phyloP scores from a whole-genome alignment of 2,888 invertebrate genomes.

The Troides aeacus region DNA sequence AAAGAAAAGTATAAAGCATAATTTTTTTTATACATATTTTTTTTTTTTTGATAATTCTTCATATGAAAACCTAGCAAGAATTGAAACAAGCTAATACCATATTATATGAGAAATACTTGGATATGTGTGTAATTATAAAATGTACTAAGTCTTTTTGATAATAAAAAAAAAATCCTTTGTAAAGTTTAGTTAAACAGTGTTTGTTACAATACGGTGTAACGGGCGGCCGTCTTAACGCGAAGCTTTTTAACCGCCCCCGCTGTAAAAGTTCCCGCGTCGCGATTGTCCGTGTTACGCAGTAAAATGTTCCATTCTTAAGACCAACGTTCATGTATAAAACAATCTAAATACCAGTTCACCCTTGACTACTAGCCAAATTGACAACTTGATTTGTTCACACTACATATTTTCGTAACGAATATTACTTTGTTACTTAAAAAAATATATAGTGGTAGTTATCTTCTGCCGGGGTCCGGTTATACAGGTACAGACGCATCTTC shows the following conservation, averaged over 20 bases:
- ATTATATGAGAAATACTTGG: not conserved
- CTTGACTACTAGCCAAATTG: conserved; percentile 23
- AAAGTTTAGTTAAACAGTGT: not conserved
- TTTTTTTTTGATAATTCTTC: too few species aligned
- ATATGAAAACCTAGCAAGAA: too few species aligned
- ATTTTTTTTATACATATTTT: too few species aligned
- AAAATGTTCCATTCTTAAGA: conserved; percentile 66
- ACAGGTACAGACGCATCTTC: too few species aligned
- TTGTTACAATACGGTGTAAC: conserved; percentile 47
- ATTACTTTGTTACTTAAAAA: not conserved
- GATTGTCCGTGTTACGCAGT: conserved; percentile 78
- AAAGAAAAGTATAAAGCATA: too few species aligned
- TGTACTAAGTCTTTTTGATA: not conserved
- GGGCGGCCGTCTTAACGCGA: conserved; percentile 54
- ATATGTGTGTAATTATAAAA: not conserved
- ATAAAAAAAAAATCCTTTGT: not conserved
- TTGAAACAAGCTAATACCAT: not conserved
- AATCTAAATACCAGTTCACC: conserved; percentile 56
- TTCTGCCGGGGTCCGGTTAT: too few species aligned
- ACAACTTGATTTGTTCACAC: conserved; percentile 27
- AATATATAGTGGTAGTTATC: not conserved
- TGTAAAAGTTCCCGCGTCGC: conserved; percentile 70
- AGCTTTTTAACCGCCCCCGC: conserved; percentile 73
- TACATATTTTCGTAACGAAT: not conserved
- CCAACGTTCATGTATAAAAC: conserved; percentile 64